These are phyloP conservation scores for Bombus sibiricus DNA, from an alignment of 1,140 invertebrate species.

Conservation along the genomic window DNA sequence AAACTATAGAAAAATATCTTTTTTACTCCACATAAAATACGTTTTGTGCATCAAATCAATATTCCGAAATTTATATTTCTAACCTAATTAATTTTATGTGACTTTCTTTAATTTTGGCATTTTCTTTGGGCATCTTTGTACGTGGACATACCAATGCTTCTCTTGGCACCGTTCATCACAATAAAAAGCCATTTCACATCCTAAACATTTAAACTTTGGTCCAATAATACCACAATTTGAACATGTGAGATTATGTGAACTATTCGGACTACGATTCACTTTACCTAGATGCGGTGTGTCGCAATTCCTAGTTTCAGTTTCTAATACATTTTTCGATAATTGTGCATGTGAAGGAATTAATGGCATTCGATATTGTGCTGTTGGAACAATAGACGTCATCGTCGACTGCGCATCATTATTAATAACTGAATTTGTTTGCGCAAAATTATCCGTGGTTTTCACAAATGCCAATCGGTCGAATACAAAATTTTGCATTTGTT, in stretches of 20 bases:
- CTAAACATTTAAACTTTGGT: constrained; percentile 75
- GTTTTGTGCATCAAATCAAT: not conserved
- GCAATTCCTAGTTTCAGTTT: constrained; percentile 60
- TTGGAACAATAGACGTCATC: not conserved
- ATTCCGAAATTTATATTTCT: not conserved
- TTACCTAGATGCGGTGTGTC: constrained; percentile 74
- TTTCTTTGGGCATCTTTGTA: constrained; percentile 74
- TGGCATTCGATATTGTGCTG: not conserved
- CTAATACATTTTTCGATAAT: not conserved
- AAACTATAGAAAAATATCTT: not conserved
- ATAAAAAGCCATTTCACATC: constrained; percentile 76
- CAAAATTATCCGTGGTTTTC: constrained; percentile 28
- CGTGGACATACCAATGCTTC: constrained; percentile 76
- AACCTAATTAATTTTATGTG: constrained; percentile 20
- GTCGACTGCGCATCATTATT: constrained; percentile 1
- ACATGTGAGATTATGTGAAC: constrained; percentile 56
- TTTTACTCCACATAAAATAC: not conserved
- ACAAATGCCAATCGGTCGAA: constrained; percentile 36
- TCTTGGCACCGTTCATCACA: constrained; percentile 76
- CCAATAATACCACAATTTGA: constrained; percentile 70
- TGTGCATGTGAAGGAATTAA: not conserved
- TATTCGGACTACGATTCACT: constrained; percentile 65
- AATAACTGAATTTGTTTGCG: constrained; percentile 18
- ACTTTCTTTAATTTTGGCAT: constrained; percentile 80
- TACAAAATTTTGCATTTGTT: constrained; percentile 47